Conservation (phyloP, 1,140 invertebrate species). For the Aphaenogaster rudis region DNA sequence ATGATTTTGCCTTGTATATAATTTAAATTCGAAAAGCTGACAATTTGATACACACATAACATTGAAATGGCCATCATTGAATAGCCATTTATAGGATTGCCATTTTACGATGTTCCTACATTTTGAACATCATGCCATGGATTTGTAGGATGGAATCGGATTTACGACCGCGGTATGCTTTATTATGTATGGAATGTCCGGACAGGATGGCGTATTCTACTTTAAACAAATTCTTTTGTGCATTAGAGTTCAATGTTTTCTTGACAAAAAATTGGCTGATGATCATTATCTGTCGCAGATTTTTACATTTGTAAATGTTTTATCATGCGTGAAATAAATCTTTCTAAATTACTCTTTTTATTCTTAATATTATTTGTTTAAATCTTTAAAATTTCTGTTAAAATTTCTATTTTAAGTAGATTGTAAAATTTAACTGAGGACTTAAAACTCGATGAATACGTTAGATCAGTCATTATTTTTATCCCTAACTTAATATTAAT, state of each 20-base stretch:
- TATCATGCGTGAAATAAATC: background rate
- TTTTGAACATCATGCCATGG: constrained; percentile 33
- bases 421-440: background rate
- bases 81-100: constrained; percentile 37
- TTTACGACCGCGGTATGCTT: constrained; percentile 36
- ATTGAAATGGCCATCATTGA: background rate
- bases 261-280: background rate
- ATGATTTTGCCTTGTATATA: background rate
- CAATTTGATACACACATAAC: constrained; percentile 23
- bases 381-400: background rate
- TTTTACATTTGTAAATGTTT: background rate
- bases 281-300: background rate
- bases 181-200: constrained; percentile 9
- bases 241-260: background rate
- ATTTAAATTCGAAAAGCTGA: constrained; percentile 19
- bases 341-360: too few relatives aligned
- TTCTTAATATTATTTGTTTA: too few relatives aligned
- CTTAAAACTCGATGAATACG: background rate
- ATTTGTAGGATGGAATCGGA: constrained; percentile 52
- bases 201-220: background rate
- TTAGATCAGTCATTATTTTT: background rate
- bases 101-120: constrained; percentile 33
- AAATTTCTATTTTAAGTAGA: too few relatives aligned
- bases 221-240: constrained; percentile 16
- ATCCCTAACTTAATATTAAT: constrained; percentile 4